Evolutionary conservation across 30 jellyfish, hydroid and myxozoan genomes (phyloP).

Genomic region (Cassiopea andromeda): DNA sequence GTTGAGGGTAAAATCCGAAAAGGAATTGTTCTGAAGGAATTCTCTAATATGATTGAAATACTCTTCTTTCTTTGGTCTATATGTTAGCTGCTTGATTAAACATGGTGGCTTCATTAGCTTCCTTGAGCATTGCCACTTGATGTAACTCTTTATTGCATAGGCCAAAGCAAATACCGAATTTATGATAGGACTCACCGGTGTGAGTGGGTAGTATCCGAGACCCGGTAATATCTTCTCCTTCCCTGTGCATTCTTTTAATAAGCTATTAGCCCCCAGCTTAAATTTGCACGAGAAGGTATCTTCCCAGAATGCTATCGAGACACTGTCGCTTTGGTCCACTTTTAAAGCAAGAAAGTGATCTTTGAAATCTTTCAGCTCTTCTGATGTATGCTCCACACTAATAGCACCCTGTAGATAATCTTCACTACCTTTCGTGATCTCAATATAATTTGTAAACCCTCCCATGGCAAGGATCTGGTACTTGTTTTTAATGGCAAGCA

Average conservation of each 20-base stretch:
- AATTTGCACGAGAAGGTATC: constrained; percentile 65
- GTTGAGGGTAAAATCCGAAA: constrained; percentile 75
- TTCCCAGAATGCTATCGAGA: constrained; percentile 66
- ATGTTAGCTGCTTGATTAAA: constrained; percentile 2
- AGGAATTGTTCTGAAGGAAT: constrained; percentile 44
- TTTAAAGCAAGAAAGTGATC: constrained; percentile 58
- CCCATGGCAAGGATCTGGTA: constrained; percentile 58
- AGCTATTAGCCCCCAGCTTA: background rate
- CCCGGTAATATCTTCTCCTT: constrained; percentile 62
- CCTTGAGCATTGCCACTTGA: constrained; percentile 36
- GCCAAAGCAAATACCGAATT: constrained; percentile 81
- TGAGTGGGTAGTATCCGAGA: constrained; percentile 77
- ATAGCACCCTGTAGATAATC: constrained; percentile 65
- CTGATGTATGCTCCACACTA: constrained; percentile 47
- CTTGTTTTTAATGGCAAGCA: constrained; percentile 9
- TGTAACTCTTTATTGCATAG: constrained; percentile 30
- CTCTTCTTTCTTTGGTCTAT: background rate
- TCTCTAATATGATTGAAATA: constrained; percentile 2
- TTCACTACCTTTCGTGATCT: constrained; percentile 70
- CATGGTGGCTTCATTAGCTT: background rate
- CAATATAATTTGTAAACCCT: constrained; percentile 72
- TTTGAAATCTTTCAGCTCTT: constrained; percentile 57
- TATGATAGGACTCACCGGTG: constrained; percentile 79
- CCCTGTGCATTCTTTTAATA: constrained; percentile 61
- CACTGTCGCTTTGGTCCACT: background rate